Evolutionary conservation across 1,140 invertebrate species (phyloP), one percentile per base, ranked within the genome.

Genomic region (Ostrea edulis): DNA sequence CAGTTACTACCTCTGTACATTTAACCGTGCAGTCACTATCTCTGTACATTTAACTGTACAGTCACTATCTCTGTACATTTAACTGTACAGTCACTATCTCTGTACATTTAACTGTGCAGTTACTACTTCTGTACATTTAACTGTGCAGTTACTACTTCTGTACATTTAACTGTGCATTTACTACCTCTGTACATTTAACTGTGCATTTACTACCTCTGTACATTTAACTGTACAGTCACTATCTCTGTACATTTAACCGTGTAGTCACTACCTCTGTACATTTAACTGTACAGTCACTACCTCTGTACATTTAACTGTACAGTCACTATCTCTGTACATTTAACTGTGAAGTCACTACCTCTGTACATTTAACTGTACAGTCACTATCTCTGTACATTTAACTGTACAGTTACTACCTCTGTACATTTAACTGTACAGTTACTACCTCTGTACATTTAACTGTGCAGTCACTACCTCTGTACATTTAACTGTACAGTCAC

Each of bases 301-400:
- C 25, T 52, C 52, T 52, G 58, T 83, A 44, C 29, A 58, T 85
- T 88, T 58, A n/a, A n/a, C n/a, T n/a, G n/a, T n/a, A n/a, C n/a
- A n/a, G n/a, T n/a, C n/a, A n/a, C n/a, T 22, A 68, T 29, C 25
- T 52, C 52, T 52, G 58, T 83, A 44, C 29, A 58, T 85, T 88
- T 58, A n/a, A n/a, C n/a, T n/a, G n/a, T n/a, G n/a, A n/a, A n/a
- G n/a, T n/a, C n/a, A n/a, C n/a, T 22, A 68, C 55, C 25, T 52
- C 52, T 52, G 58, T 83, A 44, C 29, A 58, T 85, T 88, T 58
- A n/a, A n/a, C n/a, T n/a, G n/a, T n/a, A n/a, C n/a, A n/a, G n/a
- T n/a, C n/a, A n/a, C n/a, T 22, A 68, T 29, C 25, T 52, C 52
- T 52, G 58, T 83, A 44, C 29, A 58, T 85, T 88, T 58, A n/a